phyloP scores from a whole-genome alignment of 2,113 vertebrate species.

The Rissa tridactyla region DNA sequence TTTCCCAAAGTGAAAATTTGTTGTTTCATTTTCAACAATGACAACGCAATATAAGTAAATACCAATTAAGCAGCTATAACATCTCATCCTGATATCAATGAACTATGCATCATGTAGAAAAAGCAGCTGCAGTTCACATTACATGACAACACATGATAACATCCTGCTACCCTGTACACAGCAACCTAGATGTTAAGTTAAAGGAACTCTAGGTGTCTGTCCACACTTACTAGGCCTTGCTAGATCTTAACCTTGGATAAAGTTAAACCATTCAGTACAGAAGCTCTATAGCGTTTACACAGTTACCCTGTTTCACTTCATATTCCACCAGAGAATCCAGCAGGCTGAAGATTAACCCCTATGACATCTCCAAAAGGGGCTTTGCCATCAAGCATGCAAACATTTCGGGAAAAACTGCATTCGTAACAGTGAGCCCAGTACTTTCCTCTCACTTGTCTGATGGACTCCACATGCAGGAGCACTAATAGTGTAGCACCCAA shows the following conservation, averaged over 20 bases:
- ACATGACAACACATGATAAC: neutral
- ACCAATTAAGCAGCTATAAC: neutral
- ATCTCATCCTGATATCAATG: neutral
- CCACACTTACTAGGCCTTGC: accelerated
- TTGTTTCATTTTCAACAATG: neutral
- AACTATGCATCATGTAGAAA: neutral
- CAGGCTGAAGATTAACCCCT: neutral
- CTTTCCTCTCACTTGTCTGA: neutral
- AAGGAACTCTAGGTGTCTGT: neutral
- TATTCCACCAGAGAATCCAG: neutral
- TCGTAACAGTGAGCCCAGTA: neutral
- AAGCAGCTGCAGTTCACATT: neutral
- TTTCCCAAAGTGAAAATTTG: neutral
- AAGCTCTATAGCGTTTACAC: neutral
- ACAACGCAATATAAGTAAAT: neutral
- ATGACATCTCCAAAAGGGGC: neutral
- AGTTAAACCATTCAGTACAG: neutral
- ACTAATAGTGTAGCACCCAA: neutral
- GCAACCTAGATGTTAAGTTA: neutral
- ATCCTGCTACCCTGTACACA: neutral
- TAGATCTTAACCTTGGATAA: neutral
- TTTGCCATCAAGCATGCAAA: neutral
- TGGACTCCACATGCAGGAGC: neutral
- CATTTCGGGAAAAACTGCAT: neutral
- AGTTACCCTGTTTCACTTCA: neutral